Evolutionary conservation across 2,888 invertebrate species (phyloP), one percentile per base, ranked within the genome.

Genomic region (Lithosia quadra): DNA sequence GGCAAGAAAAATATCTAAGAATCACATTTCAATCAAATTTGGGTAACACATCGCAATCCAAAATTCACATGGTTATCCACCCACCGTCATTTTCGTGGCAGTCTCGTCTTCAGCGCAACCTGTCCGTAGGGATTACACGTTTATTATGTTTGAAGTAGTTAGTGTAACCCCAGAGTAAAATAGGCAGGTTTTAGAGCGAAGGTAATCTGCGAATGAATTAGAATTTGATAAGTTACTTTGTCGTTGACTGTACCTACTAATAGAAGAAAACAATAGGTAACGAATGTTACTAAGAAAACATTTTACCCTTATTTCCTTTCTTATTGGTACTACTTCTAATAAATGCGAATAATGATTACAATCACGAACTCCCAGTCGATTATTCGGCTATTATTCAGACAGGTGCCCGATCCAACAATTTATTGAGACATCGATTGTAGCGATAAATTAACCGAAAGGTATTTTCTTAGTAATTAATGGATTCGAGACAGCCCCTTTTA

Each of bases 381-480:
- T 81, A 82, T 81, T 80, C 76, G 78, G 75, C 76, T 80, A 81
- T 86, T 83, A 85, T 77, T 73, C 76, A 80, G 81, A 82, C 83
- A 83, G 84, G 80, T 81, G 84, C 84, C 84, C 84, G 83, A 88
- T 88, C 88, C 86, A 86, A 86, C 85, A 90, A 91, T 92, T 92
- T 91, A 92, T 91, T 85, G 85, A 86, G 88, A 87, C 88, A 80
- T 89, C 86, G 87, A 89, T 89, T 85, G 84, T 84, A 80, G 78
- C 86, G 79, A 88, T 92, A 91, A 92, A 91, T 92, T 90, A 84
- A 82, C 82, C 82, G 79, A 85, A 85, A 88, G 86, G 85, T 89
- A 89, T 88, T 90, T 90, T 87, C 86, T 86, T 78, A 73, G 86
- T 86, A 90, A 91, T 90, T 90, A 92, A 91, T 90, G 87, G 86